Evolutionary conservation across 2,888 invertebrate species (phyloP), one percentile per base, ranked within the genome.

Genomic region (Pteria penguin): DNA sequence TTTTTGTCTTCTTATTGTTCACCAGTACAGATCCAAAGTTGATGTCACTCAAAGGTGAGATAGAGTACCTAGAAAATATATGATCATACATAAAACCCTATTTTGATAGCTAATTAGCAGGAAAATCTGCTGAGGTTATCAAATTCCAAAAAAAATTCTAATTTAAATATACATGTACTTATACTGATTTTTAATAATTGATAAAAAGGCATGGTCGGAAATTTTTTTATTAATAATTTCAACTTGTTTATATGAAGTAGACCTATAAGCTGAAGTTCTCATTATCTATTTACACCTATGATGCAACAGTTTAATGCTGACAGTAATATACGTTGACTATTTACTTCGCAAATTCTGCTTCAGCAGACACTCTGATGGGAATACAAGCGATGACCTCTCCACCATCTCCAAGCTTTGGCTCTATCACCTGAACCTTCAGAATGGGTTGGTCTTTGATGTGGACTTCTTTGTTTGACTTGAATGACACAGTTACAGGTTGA

Each of bases 361-460:
- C 89, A 31, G 90, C 92, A 14, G 92, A 90, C 5, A 92, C 85
- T 82, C 91, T 91, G 80, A 92, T 89, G n/a, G 92, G 92, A 52
- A 92, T 92, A 74, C 89, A 90, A 62, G 92, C 92, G 57, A 92
- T 92, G 24, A 89, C 85, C 79, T 92, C 90, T 4, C 90, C 91
- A 27, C 87, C 87, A 18, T 91, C 90, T 0, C 84, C 88, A 4
- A 91, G 82, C 72, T 84, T 88, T 18, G 92, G 91, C 72, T 92
- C 92, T 33, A 92, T 91, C 29, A 92, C 90, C 74, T 91, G 89
- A 74, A 92, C 92, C 60, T 88, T 88, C 24, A 92, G 87, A 22
- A 92, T 88, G 1, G 91, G 89, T 80, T 87, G 85, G 45, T 92
- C 92, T 75, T 90, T 90, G 61, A 92, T 87, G 2, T 76, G 73